Conservation (phyloP, 2,113 vertebrate species). For the Piliocolobus tephrosceles region DNA sequence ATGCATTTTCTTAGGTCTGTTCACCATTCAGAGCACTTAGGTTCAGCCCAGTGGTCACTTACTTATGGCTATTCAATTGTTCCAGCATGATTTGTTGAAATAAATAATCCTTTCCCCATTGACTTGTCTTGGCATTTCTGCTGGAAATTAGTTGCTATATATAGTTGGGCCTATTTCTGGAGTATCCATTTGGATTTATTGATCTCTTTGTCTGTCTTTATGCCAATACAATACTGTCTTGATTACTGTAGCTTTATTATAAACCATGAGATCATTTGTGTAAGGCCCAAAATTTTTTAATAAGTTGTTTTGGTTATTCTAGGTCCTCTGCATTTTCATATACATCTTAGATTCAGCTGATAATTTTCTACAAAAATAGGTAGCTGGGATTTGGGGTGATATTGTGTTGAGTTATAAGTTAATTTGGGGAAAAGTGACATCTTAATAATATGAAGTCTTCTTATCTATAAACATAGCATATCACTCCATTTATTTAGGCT, state of each 20-base stretch:
- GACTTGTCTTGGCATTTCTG: background rate
- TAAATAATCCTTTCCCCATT: background rate
- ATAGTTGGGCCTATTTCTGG: background rate
- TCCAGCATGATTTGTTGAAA: background rate
- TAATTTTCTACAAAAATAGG: background rate
- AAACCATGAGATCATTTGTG: background rate
- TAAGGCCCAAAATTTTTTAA: background rate
- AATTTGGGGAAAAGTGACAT: background rate
- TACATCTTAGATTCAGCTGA: background rate
- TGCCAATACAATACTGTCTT: background rate
- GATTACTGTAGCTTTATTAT: background rate
- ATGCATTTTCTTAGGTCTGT: background rate
- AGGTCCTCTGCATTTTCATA: background rate
- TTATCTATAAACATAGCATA: background rate
- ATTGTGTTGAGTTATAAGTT: background rate
- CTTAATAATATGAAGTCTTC: background rate
- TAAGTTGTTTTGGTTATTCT: background rate
- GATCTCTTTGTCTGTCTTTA: background rate
- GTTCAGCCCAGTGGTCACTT: background rate
- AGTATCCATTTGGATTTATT: background rate
- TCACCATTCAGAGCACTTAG: background rate
- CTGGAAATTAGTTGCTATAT: background rate
- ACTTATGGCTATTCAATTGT: background rate
- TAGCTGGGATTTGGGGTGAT: background rate
- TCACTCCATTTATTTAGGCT: background rate